Base-by-base conservation (phyloP, 2,888 invertebrate genomes). In the Leistus spinibarbis region DNA sequence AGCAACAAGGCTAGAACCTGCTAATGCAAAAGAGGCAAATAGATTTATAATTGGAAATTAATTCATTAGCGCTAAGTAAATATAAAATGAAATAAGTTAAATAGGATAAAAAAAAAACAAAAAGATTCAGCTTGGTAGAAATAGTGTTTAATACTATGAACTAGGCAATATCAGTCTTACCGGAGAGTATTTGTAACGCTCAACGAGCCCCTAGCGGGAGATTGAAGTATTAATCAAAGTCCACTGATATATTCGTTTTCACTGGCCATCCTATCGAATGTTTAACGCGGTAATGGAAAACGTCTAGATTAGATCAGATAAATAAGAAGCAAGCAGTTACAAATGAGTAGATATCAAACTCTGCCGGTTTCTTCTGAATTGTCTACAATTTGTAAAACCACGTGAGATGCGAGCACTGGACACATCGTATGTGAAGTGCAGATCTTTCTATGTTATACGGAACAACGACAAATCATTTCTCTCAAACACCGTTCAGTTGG, bases 271-370 rank as follows among this genome's bases (percentile, higher is more conserved):
- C 67, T 54, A 73, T 73, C 73, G 66, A 60, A 67, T 73, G 66
- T 73, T 73, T 66, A 73, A 73, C 73, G 67, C 56, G 72, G 72
- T 73, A 73, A 73, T 73, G 72, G 72, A 73, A 73, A 66, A 73
- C 72, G 72, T 73, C 72, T 53, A 73, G 72, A 73, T 73, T 73
- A 73, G 72, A 73, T 73, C 72, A 73, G 72, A 73, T 73, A 73
- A 73, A 73, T 66, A 73, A 73, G 72, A 65, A 73, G 72, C 72
- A 65, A 73, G 66, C 72, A 73, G 72, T 66, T 73, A 73, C 72
- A 73, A 73, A 73, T 73, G 65, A 57, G 53, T 27, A 60, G 60
- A 65, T 65, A 73, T 73, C 72, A 73, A 73, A 66, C 72, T 64
- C 57, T 22, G 17, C 13, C 57, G 56, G 69, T 40, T 69, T 70